Conservation (phyloP, 2,797 vertebrate species). For the Ambastaia sidthimunki region DNA sequence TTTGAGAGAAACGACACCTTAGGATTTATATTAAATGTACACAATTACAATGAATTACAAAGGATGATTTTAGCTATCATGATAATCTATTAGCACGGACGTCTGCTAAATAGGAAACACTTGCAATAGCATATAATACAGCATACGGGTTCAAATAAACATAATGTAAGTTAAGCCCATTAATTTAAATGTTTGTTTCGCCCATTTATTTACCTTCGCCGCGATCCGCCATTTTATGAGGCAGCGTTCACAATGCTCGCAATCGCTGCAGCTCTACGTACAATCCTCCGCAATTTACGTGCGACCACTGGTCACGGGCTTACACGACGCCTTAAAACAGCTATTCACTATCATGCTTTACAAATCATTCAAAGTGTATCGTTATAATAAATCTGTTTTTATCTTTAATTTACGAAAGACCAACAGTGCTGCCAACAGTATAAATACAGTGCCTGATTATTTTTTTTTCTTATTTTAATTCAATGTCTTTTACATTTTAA, state of each 20-base stretch:
- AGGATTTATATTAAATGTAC: not conserved
- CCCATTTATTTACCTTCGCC: conserved; percentile 73
- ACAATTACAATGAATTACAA: not conserved
- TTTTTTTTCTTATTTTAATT: not conserved
- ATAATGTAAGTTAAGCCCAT: not conserved
- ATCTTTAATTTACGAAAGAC: not conserved
- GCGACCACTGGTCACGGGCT: too few species aligned
- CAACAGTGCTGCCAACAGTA: not conserved
- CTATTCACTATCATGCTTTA: not conserved
- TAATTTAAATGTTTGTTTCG: not conserved
- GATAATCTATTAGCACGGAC: not conserved
- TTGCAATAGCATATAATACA: not conserved
- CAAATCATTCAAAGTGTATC: not conserved
- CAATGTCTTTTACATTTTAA: not conserved
- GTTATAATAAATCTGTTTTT: not conserved
- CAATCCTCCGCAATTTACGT: conserved; percentile 40
- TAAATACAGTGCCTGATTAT: not conserved
- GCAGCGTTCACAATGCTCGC: conserved; percentile 35
- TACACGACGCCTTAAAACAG: not conserved
- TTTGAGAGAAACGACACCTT: too few species aligned
- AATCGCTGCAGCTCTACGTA: conserved; percentile 7
- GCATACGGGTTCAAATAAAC: not conserved
- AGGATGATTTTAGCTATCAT: not conserved
- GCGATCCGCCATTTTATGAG: conserved; percentile 81
- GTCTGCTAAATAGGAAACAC: not conserved